Conservation (phyloP, 2,888 invertebrate species). For the Noctua fimbriata region DNA sequence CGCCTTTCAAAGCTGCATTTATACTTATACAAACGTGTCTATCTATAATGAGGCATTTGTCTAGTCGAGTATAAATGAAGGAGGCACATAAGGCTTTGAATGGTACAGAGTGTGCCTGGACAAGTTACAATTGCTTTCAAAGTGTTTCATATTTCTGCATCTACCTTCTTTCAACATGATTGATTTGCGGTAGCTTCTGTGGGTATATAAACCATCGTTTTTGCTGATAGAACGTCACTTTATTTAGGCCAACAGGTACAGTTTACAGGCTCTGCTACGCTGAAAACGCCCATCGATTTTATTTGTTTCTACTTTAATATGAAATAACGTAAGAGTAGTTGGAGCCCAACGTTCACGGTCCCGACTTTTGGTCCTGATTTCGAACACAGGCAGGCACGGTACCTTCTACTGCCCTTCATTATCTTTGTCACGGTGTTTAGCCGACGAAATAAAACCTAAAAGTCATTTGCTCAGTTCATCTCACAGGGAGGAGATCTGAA, state of each 20-base stretch:
- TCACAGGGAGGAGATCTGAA: not conserved
- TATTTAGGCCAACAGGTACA: not conserved
- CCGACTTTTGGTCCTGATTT: no score
- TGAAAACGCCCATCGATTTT: not conserved
- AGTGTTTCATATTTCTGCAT: no score
- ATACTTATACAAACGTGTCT: conserved; percentile 30
- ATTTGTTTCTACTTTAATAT: not conserved
- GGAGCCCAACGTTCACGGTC: no score
- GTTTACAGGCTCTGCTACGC: not conserved
- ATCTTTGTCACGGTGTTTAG: not conserved
- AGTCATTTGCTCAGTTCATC: not conserved
- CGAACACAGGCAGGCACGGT: no score
- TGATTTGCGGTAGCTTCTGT: no score
- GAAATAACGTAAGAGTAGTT: not conserved
- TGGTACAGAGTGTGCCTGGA: not conserved
- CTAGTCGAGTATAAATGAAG: not conserved
- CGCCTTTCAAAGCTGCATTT: conserved; percentile 7
- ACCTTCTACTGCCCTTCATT: not conserved
- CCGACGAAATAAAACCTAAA: not conserved
- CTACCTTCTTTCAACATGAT: no score
- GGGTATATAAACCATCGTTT: no score
- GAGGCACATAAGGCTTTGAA: not conserved
- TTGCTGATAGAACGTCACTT: no score
- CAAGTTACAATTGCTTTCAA: not conserved
- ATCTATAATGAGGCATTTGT: not conserved